These are phyloP conservation scores for Scaptomyza caliginosa DNA, from an alignment of 2,888 invertebrate species.

Conservation along the genomic window DNA sequence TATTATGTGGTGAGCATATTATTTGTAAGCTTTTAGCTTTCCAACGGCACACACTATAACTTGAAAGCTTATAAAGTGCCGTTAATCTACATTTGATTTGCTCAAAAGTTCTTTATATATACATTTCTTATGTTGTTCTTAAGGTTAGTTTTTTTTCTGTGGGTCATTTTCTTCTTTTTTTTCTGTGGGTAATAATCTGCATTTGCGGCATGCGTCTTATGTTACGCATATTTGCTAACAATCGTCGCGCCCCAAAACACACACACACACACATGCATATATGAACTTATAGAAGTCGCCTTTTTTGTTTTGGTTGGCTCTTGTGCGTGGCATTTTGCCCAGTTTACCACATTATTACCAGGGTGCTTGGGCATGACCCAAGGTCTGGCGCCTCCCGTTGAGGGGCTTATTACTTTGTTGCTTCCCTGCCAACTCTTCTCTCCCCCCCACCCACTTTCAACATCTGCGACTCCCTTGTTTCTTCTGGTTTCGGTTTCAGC, in stretches of 20 bases:
- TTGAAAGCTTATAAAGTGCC: background rate
- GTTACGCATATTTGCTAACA: constrained; percentile 59
- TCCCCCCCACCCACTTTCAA: no score
- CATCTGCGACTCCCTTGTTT: no score
- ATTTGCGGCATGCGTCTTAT: constrained; percentile 35
- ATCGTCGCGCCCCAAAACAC: constrained; percentile 29
- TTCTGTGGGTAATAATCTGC: constrained; percentile 28
- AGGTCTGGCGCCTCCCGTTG: constrained; percentile 71
- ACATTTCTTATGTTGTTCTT: background rate
- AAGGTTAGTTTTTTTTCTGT: background rate
- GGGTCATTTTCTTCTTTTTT: background rate
- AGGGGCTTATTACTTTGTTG: constrained; percentile 71
- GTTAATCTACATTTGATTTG: background rate
- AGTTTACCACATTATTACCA: constrained; percentile 75
- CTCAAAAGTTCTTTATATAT: background rate
- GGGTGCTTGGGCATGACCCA: constrained; percentile 74
- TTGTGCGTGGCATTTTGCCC: constrained; percentile 42
- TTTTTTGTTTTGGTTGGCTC: constrained; percentile 3
- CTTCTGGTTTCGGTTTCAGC: background rate
- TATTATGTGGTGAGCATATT: no score
- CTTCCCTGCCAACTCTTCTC: no score
- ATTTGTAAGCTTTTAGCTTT: no score
- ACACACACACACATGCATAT: background rate
- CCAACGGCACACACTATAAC: background rate
- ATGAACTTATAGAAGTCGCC: background rate